Evolutionary conservation across 2,113 vertebrate species (phyloP).

Genomic region (Origma solitaria): DNA sequence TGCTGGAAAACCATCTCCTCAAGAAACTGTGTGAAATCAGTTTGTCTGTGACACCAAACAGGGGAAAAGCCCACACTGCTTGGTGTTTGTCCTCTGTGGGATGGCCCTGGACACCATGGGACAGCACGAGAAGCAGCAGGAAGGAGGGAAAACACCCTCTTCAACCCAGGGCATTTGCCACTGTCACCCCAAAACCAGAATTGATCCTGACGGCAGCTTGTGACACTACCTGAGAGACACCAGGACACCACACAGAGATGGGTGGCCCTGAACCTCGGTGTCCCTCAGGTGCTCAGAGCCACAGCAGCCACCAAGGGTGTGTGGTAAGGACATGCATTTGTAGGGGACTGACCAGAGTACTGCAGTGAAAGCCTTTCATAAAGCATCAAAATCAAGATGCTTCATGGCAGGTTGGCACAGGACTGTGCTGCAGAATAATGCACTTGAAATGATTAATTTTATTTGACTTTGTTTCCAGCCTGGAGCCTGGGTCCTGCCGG

Average conservation of each 20-base stretch:
- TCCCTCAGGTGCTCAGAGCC: not conserved
- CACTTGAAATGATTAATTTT: not conserved
- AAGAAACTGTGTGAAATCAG: not conserved
- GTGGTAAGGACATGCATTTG: rapidly evolving
- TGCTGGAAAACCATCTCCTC: slow-evolving; percentile 8
- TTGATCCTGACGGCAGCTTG: not conserved
- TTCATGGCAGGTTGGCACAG: not conserved
- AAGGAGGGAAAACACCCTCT: not conserved
- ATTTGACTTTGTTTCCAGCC: not conserved
- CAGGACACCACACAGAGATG: not conserved
- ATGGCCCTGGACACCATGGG: not conserved
- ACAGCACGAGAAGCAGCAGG: not conserved
- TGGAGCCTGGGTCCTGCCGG: not conserved
- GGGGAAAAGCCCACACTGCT: not conserved
- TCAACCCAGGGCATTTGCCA: not conserved
- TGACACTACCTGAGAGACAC: not conserved
- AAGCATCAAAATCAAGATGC: not conserved
- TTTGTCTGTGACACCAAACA: not conserved
- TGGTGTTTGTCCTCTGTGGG: not conserved
- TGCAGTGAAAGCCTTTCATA: not conserved
- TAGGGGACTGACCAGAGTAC: not conserved
- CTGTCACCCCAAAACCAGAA: not conserved
- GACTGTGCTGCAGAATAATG: not conserved
- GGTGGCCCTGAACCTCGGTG: not conserved
- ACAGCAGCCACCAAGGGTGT: not conserved